Percentiles rank a stretch among this genome's conserved stretches.
Evolutionary conservation across 2,113 vertebrate species (phyloP).

Genomic region (Bos taurus): ARS-UCD2.0 NC_037344.1:2492001-2492500

Average conservation of each 20-base stretch:
- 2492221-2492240: not conserved
- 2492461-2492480: not conserved
- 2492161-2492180: not conserved
- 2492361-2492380: not conserved
- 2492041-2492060: not conserved
- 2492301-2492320: not conserved
- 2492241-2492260: not conserved
- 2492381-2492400: not conserved
- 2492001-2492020: not conserved
- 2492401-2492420: not conserved
- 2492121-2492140: not conserved
- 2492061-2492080: not conserved
- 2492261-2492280: not conserved
- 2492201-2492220: not conserved
- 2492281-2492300: not conserved
- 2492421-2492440: not conserved
- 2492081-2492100: not conserved
- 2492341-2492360: not conserved
- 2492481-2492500: not conserved
- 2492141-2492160: not conserved
- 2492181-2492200: not conserved
- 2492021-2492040: not conserved
- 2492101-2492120: not conserved
- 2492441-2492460: not conserved
- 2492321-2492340: not conserved